Evolutionary conservation across 2,888 invertebrate genomes (phyloP), one percentile per base, ranked within the genome.

Genomic region (Neoascia interrupta): DNA sequence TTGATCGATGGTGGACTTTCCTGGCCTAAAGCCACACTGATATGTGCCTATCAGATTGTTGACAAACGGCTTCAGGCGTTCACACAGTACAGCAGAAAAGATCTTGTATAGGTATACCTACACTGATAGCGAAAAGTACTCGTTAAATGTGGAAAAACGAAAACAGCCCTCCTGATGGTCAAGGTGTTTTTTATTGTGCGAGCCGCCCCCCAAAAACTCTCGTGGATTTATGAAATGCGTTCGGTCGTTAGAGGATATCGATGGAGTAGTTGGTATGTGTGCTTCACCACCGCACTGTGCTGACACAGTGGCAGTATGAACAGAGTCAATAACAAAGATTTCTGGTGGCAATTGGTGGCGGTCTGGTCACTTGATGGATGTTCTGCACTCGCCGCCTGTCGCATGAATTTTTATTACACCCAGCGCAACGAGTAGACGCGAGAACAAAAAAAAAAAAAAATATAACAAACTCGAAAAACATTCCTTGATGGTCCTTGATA

Each of bases 121-220:
- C n/a, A n/a, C n/a, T n/a, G n/a, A n/a, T n/a, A n/a, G 51, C 43
- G 26, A 8, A 26, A 26, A 26, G 8, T 26, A 51, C 31, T 68
- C 39, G 51, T 68, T 37, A 70, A 66, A 74, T 60, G 51, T 43
- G 58, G 66, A 26, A 75, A 75, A 49, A 64, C 63, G 56, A 70
- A n/a, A n/a, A n/a, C n/a, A n/a, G 75, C 56, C 31, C 49, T 19
- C 51, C 19, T 58, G 70, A 60, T 58, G 58, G 51, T 64, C 70
- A 76, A 76, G 70, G 76, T 76, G 70, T 76, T 76, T 76, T 76
- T 76, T 76, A 76, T 76, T 64, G 72, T 72, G n/a, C n/a, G n/a
- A n/a, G n/a, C n/a, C 58, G 53, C 68, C 56, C 3, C n/a, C n/a
- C 28, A 28, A 28, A 63, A 76, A 68, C 76, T 72, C 64, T 66